Conservation (phyloP, 2,888 invertebrate species). For the Trichogramma evanescens region DNA sequence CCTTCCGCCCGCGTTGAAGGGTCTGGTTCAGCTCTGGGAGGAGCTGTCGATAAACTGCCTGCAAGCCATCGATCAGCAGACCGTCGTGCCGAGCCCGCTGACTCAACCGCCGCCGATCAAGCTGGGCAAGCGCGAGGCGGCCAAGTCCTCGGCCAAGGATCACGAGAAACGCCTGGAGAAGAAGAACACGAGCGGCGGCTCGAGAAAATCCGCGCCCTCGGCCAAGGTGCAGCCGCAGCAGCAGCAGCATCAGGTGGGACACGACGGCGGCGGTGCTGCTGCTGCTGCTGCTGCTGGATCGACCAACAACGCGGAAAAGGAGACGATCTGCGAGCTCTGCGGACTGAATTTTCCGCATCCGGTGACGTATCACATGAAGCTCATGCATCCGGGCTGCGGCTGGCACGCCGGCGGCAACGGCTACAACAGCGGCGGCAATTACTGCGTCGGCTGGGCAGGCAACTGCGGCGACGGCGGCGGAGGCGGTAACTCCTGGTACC, state of each 20-base stretch:
- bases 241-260: conserved; percentile 29
- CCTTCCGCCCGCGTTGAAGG: conserved; percentile 79
- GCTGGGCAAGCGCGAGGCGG: conserved; percentile 5
- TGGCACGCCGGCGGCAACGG: conserved; percentile 79
- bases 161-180: conserved; percentile 30
- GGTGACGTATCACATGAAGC: conserved; percentile 86
- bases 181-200: conserved; percentile 35
- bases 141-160: conserved; percentile 7
- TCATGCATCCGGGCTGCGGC: conserved; percentile 86
- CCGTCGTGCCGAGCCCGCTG: conserved; percentile 55
- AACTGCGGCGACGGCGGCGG: conserved; percentile 82
- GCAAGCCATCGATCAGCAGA: conserved; percentile 60
- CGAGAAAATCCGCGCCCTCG: conserved; percentile 44
- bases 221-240: conserved; percentile 56
- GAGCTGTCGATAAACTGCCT: conserved; percentile 65
- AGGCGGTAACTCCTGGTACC: conserved; percentile 78
- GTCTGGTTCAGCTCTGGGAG: conserved; percentile 86
- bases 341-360: conserved; percentile 70
- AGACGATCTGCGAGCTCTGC: conserved; percentile 76
- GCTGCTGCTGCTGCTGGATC: conserved; percentile 21
- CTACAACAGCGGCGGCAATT: conserved; percentile 85
- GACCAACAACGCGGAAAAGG: conserved; percentile 36
- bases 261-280: background rate
- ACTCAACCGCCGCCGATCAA: conserved; percentile 36
- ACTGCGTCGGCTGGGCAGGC: conserved; percentile 82